These are phyloP conservation scores for Sternarchorhynchus goeldii DNA, from an alignment of 2,797 vertebrate species.

Conservation along the genomic window DNA sequence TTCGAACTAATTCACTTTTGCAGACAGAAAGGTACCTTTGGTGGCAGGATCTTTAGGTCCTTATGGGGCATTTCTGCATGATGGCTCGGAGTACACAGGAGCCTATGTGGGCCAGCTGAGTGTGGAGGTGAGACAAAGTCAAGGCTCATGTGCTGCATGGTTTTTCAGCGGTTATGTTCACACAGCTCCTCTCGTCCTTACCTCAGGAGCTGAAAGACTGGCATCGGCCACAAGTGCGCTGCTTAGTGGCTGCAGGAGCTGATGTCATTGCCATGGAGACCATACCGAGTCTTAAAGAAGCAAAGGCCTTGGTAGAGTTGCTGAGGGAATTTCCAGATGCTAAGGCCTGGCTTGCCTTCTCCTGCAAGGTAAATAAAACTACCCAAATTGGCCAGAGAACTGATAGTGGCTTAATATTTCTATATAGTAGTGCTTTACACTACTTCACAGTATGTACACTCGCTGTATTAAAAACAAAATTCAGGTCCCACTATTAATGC, in stretches of 20 bases:
- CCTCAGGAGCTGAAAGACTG: slow-evolving; percentile 78
- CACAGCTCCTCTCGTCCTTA: slow-evolving; percentile 13
- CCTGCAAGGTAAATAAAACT: slow-evolving; percentile 76
- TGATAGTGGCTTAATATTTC: background rate
- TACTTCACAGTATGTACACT: too few relatives aligned
- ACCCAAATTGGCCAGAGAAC: too few relatives aligned
- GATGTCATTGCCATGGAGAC: slow-evolving; percentile 84
- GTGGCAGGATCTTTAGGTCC: slow-evolving; percentile 82
- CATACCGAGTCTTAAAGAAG: slow-evolving; percentile 81
- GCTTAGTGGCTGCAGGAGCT: slow-evolving; percentile 74
- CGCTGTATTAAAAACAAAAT: too few relatives aligned
- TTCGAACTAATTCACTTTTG: background rate
- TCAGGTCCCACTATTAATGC: too few relatives aligned
- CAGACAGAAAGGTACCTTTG: slow-evolving; percentile 63
- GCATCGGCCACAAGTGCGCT: slow-evolving; percentile 75
- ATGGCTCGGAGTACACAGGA: slow-evolving; percentile 82
- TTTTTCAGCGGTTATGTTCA: background rate
- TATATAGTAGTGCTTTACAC: background rate
- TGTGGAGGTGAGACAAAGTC: slow-evolving; percentile 68
- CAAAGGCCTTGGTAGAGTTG: slow-evolving; percentile 75
- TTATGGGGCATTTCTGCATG: slow-evolving; percentile 77
- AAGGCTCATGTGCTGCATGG: background rate
- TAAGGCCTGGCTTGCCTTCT: slow-evolving; percentile 81
- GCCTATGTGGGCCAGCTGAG: slow-evolving; percentile 74
- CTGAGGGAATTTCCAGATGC: slow-evolving; percentile 78